Conservation (phyloP, 2,888 invertebrate genomes). For the Germaria angustata region DNA sequence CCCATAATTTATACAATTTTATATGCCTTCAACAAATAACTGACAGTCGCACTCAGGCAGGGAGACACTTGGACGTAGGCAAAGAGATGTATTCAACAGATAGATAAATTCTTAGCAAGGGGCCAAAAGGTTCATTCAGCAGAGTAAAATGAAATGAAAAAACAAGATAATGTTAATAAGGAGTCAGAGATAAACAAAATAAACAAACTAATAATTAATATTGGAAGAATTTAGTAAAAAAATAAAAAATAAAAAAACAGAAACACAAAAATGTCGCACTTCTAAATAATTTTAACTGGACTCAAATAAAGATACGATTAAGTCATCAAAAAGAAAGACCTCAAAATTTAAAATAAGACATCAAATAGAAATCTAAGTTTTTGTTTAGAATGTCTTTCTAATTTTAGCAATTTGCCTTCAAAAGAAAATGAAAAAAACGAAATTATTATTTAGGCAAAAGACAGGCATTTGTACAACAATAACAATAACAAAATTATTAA, state of each 20-base stretch:
- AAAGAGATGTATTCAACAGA: constrained; percentile 34
- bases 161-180: neutral
- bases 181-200: neutral
- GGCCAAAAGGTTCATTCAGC: constrained; percentile 19
- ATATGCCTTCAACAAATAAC: constrained; percentile 46
- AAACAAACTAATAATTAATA: constrained; percentile 26
- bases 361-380: constrained; percentile 24
- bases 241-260: neutral
- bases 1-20: constrained; percentile 58
- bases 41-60: constrained; percentile 41
- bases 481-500: neutral
- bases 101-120: constrained; percentile 49
- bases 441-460: neutral
- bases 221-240: constrained; percentile 12
- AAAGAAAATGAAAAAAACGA: neutral
- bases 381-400: constrained; percentile 30
- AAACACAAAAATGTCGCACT: neutral
- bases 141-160: neutral
- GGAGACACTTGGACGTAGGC: neutral
- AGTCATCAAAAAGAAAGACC: constrained; percentile 70
- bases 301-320: constrained; percentile 28
- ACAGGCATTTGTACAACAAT: neutral
- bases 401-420: neutral
- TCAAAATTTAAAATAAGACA: constrained; percentile 33
- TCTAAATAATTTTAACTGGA: neutral